Conservation (phyloP, 2,113 vertebrate species). For the Aix galericulata region DNA sequence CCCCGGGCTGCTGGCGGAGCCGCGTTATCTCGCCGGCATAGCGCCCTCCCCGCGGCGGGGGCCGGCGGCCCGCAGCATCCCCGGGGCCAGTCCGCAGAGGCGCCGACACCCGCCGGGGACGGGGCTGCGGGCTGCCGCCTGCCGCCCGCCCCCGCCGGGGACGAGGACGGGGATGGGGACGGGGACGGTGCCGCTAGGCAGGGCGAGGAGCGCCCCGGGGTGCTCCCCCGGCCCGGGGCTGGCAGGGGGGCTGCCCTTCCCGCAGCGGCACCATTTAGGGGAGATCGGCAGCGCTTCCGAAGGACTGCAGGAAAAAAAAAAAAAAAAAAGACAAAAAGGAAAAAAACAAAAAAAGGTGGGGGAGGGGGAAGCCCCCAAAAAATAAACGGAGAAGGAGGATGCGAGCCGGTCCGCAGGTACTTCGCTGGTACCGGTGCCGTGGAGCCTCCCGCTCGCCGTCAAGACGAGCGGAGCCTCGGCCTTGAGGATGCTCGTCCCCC, state of each 20-base stretch:
- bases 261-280: neutral
- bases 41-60: constrained; percentile 6
- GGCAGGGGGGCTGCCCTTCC: neutral
- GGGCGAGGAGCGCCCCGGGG: neutral
- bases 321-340: neutral
- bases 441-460: neutral
- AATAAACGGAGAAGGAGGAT: neutral
- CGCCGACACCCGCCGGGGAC: neutral
- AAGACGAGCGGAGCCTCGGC: neutral
- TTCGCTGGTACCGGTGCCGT: neutral
- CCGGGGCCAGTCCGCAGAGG: neutral
- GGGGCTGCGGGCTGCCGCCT: neutral
- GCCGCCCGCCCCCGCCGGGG: neutral
- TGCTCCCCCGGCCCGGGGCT: neutral
- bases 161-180: too few relatives aligned
- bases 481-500: neutral
- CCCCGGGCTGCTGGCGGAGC: constrained; percentile 30
- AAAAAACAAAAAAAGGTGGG: neutral
- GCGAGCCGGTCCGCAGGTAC: neutral
- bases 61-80: constrained; percentile 34
- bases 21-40: constrained; percentile 35
- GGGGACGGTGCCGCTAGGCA: neutral
- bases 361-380: neutral
- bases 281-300: neutral
- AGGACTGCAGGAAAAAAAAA: neutral